Evolutionary conservation across 2,113 vertebrate species (phyloP).

Genomic region (Phaethon lepturus): DNA sequence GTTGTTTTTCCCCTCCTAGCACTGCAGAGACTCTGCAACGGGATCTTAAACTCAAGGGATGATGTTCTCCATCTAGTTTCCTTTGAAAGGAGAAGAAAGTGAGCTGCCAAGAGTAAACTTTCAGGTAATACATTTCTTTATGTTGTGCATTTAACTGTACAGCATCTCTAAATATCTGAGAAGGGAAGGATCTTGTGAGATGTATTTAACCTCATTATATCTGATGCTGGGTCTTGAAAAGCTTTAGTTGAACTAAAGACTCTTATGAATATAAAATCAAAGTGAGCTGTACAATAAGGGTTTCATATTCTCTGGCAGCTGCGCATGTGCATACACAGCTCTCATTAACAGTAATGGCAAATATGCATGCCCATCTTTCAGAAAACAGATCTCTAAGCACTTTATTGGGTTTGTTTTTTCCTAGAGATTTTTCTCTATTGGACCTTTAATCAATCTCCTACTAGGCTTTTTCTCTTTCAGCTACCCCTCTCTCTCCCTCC

Average conservation of each 20-base stretch:
- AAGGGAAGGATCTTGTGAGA: slow-evolving; percentile 46
- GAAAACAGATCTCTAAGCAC: slow-evolving; percentile 63
- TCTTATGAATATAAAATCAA: slow-evolving; percentile 72
- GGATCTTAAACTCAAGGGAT: background rate
- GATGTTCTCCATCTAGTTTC: background rate
- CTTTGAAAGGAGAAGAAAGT: background rate
- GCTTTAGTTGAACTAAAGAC: slow-evolving; percentile 70
- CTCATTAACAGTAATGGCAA: slow-evolving; percentile 48
- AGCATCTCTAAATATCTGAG: background rate
- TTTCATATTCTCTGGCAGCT: slow-evolving; percentile 48
- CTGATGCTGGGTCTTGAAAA: slow-evolving; percentile 58
- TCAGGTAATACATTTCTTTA: slow-evolving; percentile 3
- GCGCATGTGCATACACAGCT: slow-evolving; percentile 29
- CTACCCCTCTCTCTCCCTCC: background rate
- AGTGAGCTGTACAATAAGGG: slow-evolving; percentile 58
- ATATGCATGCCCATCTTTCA: background rate
- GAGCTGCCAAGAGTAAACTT: slow-evolving; percentile 12
- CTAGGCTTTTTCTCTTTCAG: slow-evolving; percentile 53
- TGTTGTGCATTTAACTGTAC: background rate
- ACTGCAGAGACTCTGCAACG: background rate
- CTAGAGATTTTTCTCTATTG: slow-evolving; percentile 69
- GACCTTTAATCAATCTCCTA: slow-evolving; percentile 78
- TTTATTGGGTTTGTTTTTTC: slow-evolving; percentile 23
- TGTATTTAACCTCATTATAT: slow-evolving; percentile 59
- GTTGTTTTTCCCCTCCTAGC: background rate